A percentile compares a stretch with the other conserved stretches of the same genome.
Evolutionary conservation across 2,797 vertebrate genomes (phyloP).

Genomic region (Sebastes ruberrimus): DNA sequence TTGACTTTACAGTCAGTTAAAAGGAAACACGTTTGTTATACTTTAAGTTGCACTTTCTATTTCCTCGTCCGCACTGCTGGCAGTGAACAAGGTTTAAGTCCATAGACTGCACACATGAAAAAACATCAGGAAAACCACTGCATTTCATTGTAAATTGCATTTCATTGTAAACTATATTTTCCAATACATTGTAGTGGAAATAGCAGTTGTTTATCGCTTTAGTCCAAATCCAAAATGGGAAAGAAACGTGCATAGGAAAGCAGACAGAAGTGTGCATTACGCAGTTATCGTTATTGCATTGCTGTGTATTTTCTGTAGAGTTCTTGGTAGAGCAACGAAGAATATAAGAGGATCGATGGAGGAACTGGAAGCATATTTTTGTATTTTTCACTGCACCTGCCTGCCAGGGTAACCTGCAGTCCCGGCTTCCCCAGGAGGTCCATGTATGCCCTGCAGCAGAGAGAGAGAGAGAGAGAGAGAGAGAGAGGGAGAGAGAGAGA

Average conservation of each 20-base stretch:
- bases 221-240: neutral
- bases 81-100: neutral
- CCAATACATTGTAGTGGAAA: neutral
- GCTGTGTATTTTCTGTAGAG: conserved; percentile 11
- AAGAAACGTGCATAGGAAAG: neutral
- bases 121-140: neutral
- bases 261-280: neutral
- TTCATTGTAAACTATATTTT: neutral
- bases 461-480: neutral
- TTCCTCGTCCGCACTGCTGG: neutral
- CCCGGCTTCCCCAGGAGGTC: conserved; percentile 87
- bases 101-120: neutral
- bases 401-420: conserved; percentile 98
- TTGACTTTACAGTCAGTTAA: neutral
- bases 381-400: conserved; percentile 97
- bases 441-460: conserved; percentile 87
- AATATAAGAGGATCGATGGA: conserved; percentile 34
- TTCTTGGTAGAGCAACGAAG: conserved; percentile 32
- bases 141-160: neutral
- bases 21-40: neutral
- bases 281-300: neutral
- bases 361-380: conserved; percentile 64
- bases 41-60: neutral
- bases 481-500: neutral
- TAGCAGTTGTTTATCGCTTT: neutral